Evolutionary conservation across 2,888 invertebrate genomes (phyloP), one percentile per base, ranked within the genome.

Genomic region (Clusia tigrina): DNA sequence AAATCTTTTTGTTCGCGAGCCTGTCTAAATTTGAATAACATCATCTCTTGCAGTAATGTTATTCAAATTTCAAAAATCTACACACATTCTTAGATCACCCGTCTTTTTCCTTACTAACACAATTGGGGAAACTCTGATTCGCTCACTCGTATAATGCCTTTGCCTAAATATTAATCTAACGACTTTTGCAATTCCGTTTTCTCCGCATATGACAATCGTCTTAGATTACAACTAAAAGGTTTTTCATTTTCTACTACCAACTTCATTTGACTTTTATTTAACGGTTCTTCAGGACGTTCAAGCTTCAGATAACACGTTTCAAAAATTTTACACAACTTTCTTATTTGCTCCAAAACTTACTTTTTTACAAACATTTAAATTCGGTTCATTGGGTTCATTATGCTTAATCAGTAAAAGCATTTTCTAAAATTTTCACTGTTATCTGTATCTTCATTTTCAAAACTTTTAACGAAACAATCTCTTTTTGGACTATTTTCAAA

Each of bases 41-140:
- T 5, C 46, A 48, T 32, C 32, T 32, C 12, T 32, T 9, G 32
- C 32, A 32, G 32, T 32, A 5, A 25, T 22, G 20, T 60, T 54
- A 18, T 60, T 60, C 20, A 60, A 22, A 17, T 25, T 60, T n/a
- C 54, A 12, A 26, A 37, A 60, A 32, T 60, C 60, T 12, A 60
- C 54, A 25, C 60, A 59, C 59, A 59, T 32, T 32, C 32, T 32
- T 12, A 32, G 12, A 32, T 32, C 32, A 32, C 32, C 32, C 12
- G 32, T 32, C 12, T 12, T 32, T 12, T 32, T 32, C 12, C 32
- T 32, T 9, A 32, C 32, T 12, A 32, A 32, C 5, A 32, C 32
- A 32, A 32, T 32, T 12, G 32, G 32, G 32, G 32, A 32, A 32
- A 32, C 32, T 32, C 32, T 5, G 32, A 32, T 32, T 32, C 32